These are phyloP conservation scores for Illadopsis cleaveri DNA, from an alignment of 2,113 vertebrate species.

Conservation along the genomic window DNA sequence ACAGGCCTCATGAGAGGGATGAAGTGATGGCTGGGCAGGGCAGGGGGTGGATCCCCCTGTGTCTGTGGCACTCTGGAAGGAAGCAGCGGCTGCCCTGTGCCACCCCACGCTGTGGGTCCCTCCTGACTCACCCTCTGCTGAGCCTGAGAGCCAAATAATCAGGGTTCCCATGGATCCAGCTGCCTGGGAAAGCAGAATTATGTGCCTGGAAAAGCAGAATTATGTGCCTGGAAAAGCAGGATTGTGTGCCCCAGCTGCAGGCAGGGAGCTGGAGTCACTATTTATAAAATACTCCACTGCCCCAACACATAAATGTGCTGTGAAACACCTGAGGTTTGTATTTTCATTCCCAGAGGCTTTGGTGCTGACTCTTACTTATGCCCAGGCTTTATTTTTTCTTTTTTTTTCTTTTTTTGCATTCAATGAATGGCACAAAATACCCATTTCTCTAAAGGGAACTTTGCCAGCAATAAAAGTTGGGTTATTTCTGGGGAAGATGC, in stretches of 20 bases:
- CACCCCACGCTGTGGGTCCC: not conserved
- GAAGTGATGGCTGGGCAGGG: not conserved
- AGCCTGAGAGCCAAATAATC: not conserved
- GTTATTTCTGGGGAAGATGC: not conserved
- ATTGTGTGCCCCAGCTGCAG: not conserved
- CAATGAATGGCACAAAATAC: not conserved
- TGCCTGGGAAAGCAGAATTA: not conserved
- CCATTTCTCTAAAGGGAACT: not conserved
- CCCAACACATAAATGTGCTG: not conserved
- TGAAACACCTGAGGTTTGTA: not conserved
- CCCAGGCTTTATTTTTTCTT: not conserved
- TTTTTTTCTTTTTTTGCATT: not conserved
- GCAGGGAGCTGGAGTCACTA: not conserved
- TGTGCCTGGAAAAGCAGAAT: not conserved
- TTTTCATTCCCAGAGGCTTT: not conserved
- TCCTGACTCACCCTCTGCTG: not conserved
- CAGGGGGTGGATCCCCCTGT: fast-evolving
- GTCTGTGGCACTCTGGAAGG: fast-evolving
- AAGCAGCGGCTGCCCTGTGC: not conserved
- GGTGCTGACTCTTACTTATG: not conserved
- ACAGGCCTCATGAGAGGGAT: not conserved
- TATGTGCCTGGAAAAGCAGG: not conserved
- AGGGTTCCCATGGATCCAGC: not conserved
- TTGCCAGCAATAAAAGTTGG: not conserved
- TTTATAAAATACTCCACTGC: not conserved